These are phyloP conservation scores for Laupala kohalensis DNA, from an alignment of 1,140 invertebrate species.

Conservation along the genomic window DNA sequence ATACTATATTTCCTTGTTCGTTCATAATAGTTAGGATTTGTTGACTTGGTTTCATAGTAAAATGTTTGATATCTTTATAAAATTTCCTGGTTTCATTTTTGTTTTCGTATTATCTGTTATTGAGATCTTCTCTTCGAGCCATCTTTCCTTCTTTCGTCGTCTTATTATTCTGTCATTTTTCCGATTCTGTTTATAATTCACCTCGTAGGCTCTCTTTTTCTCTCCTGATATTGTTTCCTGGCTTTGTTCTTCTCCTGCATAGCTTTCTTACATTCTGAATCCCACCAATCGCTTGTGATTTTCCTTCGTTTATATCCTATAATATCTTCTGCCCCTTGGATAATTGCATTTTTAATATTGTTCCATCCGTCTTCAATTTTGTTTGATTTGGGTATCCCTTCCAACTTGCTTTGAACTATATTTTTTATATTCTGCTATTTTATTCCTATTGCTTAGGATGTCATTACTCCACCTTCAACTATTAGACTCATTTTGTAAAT, in stretches of 20 bases:
- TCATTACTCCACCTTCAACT: background rate
- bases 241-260: background rate
- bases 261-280: background rate
- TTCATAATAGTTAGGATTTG: too few relatives aligned
- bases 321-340: background rate
- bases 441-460: background rate
- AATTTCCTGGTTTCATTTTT: too few relatives aligned
- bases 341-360: background rate
- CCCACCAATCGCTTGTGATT: background rate
- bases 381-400: background rate
- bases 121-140: too few relatives aligned
- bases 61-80: too few relatives aligned
- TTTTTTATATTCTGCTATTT: background rate
- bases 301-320: background rate
- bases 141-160: too few relatives aligned
- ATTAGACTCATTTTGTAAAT: background rate
- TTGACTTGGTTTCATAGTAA: too few relatives aligned
- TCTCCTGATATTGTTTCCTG: background rate
- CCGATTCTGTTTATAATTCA: too few relatives aligned
- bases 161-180: too few relatives aligned
- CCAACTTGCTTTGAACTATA: background rate
- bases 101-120: too few relatives aligned
- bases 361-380: background rate
- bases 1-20: too few relatives aligned
- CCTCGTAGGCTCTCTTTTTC: too few relatives aligned